Base-by-base conservation (phyloP, 2,797 vertebrate genomes). In the Linurgus olivaceus region DNA sequence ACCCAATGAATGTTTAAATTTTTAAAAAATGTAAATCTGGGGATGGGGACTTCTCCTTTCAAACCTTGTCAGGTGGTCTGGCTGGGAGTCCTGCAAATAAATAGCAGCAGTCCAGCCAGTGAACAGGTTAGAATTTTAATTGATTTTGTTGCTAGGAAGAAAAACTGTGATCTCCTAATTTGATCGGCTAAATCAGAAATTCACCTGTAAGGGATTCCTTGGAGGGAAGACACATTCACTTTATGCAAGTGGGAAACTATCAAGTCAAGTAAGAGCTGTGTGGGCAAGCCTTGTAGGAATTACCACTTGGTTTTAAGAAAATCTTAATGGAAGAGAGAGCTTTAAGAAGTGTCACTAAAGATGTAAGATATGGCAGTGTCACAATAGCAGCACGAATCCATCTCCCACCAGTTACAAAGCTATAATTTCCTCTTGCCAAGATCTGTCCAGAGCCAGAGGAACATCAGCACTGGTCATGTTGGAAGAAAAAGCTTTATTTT, bases 401-500 rank as follows among this genome's bases (percentile, higher is more conserved):
- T 81, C 44, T 81, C 57, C 73, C 62, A 62, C 15, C 3, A 2
- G n/a, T 23, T 74, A 58, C 12, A 28, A 63, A 50, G 45, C 33
- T n/a, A 7, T 47, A 11, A 52, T 52, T 80, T 96, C 87, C 42
- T 82, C 82, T 77, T 5, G 5, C 35, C 62, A 35, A 68, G 48
- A 54, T 87, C 38, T 0, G 2, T 25, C 54, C 1, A 1, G 51
- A 94, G 79, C 86, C 62, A 75, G 92, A 91, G 76, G 93, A 95
- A 90, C 4, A 7, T 73, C 77, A 90, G 76, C 72, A 65, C 31
- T 76, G 74, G 52, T 80, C 74, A 51, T 5, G 12, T 84, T 61
- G 52, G 82, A 96, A 96, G 44, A 40, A 88, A 94, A 88, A 93
- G n/a, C 80, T 95, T 96, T 95, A 95, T 78, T 97, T 96, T 70